phyloP scores from a whole-genome alignment of 30 jellyfish, hydroid and myxozoan genomes.

The Aurelia aurita region DNA sequence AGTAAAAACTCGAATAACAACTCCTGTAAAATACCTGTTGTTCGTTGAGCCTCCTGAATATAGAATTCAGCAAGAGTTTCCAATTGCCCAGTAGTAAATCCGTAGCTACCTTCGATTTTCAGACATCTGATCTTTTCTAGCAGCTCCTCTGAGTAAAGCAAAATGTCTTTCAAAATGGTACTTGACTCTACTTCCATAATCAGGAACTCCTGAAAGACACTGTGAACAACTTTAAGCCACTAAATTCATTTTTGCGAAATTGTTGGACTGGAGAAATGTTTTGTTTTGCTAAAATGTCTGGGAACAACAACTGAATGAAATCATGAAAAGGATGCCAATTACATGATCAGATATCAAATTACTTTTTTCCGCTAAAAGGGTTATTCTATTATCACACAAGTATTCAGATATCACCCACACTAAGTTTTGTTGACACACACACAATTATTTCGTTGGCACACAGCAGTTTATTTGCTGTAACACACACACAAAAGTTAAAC shows the following conservation, averaged over 20 bases:
- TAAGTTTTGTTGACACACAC: too few relatives aligned
- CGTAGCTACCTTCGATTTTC: neutral
- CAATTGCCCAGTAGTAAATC: neutral
- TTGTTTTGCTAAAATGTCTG: too few relatives aligned
- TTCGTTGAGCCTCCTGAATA: neutral
- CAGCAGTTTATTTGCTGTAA: too few relatives aligned
- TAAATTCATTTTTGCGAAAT: neutral
- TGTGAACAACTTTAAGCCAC: neutral
- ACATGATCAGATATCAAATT: too few relatives aligned
- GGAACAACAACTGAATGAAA: too few relatives aligned
- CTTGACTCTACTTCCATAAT: neutral
- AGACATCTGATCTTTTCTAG: slow-evolving; percentile 1
- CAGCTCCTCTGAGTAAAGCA: slow-evolving; percentile 16
- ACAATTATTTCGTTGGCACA: too few relatives aligned
- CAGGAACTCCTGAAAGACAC: neutral
- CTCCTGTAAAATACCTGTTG: slow-evolving; percentile 4
- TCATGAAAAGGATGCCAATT: too few relatives aligned
- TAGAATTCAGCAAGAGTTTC: slow-evolving; percentile 1
- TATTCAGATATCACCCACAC: too few relatives aligned
- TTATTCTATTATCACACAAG: too few relatives aligned
- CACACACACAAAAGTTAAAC: too few relatives aligned
- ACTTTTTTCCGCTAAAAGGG: too few relatives aligned
- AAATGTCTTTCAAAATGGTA: neutral
- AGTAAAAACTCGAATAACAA: neutral
- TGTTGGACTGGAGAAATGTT: neutral